Evolutionary conservation across 2,113 vertebrate genomes (phyloP).

Genomic region (Clarias batrachus): DNA sequence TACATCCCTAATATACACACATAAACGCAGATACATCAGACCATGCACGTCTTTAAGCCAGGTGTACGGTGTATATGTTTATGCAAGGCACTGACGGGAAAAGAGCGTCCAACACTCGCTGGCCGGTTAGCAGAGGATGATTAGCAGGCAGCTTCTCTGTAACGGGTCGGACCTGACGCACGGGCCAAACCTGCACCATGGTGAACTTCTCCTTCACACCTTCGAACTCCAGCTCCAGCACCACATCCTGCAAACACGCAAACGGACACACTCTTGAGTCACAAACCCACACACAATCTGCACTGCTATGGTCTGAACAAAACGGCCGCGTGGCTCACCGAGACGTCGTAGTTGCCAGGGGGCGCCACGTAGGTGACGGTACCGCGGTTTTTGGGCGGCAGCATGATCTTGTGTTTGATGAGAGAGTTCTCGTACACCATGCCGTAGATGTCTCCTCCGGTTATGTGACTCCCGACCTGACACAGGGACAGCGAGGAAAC

Average conservation of each 20-base stretch:
- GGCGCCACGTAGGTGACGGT: slow-evolving; percentile 94
- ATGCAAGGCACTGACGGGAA: slow-evolving; percentile 83
- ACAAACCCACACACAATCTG: not conserved
- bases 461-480: slow-evolving; percentile 94
- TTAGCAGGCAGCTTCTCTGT: slow-evolving; percentile 95
- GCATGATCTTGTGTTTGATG: slow-evolving; percentile 96
- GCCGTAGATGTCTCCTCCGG: slow-evolving; percentile 94
- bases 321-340: slow-evolving; percentile 74
- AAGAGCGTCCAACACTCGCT: slow-evolving; percentile 92
- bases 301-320: not conserved
- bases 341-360: slow-evolving; percentile 86
- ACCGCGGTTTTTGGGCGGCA: slow-evolving; percentile 89
- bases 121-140: slow-evolving; percentile 91
- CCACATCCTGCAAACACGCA: slow-evolving; percentile 80
- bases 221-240: slow-evolving; percentile 95
- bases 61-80: not conserved
- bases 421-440: slow-evolving; percentile 90
- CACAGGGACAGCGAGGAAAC: slow-evolving; percentile 16
- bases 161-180: slow-evolving; percentile 91
- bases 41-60: not conserved
- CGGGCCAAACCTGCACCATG: slow-evolving; percentile 97
- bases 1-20: not conserved
- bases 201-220: slow-evolving; percentile 93
- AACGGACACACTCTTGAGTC: not conserved
- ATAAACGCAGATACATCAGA: not conserved